Evolutionary conservation across 2,797 vertebrate genomes (phyloP).

Genomic region (Xenops minutus): DNA sequence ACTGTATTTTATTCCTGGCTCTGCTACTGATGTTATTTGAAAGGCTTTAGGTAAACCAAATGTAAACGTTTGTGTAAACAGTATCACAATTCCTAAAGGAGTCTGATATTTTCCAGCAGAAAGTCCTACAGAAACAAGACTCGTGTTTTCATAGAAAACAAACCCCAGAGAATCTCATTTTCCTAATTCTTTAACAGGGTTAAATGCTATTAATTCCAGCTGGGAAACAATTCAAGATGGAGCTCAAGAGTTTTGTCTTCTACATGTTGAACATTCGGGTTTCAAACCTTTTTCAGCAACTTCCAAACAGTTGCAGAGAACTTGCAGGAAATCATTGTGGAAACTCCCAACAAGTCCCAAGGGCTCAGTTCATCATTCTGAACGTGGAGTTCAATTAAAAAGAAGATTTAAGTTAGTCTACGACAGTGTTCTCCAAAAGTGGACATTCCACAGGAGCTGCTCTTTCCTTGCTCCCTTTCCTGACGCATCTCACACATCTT

Average conservation of each 20-base stretch:
- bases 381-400: background rate
- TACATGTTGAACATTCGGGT: background rate
- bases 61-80: background rate
- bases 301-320: background rate
- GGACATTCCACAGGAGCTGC: background rate
- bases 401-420: background rate
- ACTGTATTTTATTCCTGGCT: background rate
- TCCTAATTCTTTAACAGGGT: constrained; percentile 17
- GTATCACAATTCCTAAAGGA: background rate
- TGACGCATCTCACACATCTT: background rate
- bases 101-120: background rate
- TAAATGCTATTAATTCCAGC: constrained; percentile 26
- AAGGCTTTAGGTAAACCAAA: background rate
- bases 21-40: background rate
- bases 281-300: background rate
- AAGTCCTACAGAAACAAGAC: background rate
- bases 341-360: background rate
- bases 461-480: background rate
- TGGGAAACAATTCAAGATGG: constrained; percentile 7
- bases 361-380: background rate
- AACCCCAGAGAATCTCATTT: background rate
- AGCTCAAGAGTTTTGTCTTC: background rate
- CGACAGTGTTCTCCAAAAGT: background rate
- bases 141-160: background rate
- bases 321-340: background rate